Base-by-base conservation (phyloP, 2,888 invertebrate genomes). In the Napeogenes inachia region DNA sequence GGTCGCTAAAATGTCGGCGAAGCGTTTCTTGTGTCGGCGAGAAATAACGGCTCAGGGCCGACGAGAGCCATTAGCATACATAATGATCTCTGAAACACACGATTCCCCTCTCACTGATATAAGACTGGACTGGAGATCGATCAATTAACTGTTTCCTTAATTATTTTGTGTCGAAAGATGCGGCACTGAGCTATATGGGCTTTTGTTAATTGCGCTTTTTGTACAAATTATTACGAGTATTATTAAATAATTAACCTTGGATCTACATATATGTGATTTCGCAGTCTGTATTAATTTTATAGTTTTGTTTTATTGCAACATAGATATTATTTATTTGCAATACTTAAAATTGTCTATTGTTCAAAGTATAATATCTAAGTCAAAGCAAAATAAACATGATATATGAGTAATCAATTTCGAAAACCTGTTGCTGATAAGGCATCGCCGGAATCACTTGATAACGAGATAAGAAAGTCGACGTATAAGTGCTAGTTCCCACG, bases 361-460 rank as follows among this genome's bases (percentile, higher is more conserved):
- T 21, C 21, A 47, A 47, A 47, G 6, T n/a, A 47, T 21, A 21
- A 21, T n/a, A 47, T 47, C n/a, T n/a, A n/a, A 47, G n/a, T 47
- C 47, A 13, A n/a, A n/a, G 6, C 47, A 21, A 13, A 6, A 47
- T 47, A 35, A 35, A 35, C 35, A 4, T 5, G 6, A 35, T 21
- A 47, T 47, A 47, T 6, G 3, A 47, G 13, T 47, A 13, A 13
- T 47, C 35, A 35, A 6, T 35, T 47, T 47, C 77, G 78, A 77
- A 73, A 76, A 78, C 80, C 78, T 76, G 77, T 72, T 70, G 64
- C 72, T 75, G 82, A 84, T 83, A 84, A 79, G 73, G 75, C 76
- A 78, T 79, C 79, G 75, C 71, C 80, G 72, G 66, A 72, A 71
- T 47, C 47, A 13, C 21, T 21, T 72, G 73, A 73, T 72, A 74